Conservation (phyloP, 2,888 invertebrate genomes). For the Parascotia fuliginaria region DNA sequence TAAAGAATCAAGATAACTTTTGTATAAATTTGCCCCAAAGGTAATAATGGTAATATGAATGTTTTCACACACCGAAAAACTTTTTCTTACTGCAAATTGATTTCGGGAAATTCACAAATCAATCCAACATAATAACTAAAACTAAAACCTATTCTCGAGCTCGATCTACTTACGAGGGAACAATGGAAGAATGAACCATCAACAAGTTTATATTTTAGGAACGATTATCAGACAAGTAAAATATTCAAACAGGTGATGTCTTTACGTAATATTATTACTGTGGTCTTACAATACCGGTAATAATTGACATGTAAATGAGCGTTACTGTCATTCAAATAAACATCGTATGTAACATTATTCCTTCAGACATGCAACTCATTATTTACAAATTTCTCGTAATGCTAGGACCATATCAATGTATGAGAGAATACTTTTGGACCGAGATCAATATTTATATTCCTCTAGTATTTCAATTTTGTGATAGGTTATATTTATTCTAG, state of each 20-base stretch:
- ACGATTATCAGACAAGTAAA: slow-evolving; percentile 12
- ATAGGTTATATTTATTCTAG: slow-evolving; percentile 12
- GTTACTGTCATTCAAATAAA: slow-evolving; percentile 19
- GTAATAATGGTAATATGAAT: too few species aligned
- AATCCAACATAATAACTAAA: too few species aligned
- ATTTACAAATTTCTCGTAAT: not conserved
- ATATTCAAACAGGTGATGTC: slow-evolving; percentile 3
- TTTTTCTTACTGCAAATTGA: too few species aligned
- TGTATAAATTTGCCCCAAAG: too few species aligned
- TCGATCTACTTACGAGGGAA: slow-evolving; percentile 7
- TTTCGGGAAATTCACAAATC: too few species aligned
- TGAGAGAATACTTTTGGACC: slow-evolving; percentile 37
- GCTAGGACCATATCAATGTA: too few species aligned
- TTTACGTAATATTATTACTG: slow-evolving; percentile 17
- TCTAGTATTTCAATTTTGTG: slow-evolving; percentile 4
- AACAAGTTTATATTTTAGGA: slow-evolving; percentile 20
- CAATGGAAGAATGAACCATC: slow-evolving; percentile 19
- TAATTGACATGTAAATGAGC: slow-evolving; percentile 39
- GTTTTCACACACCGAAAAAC: too few species aligned
- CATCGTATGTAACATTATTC: slow-evolving; percentile 24
- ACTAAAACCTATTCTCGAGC: not conserved
- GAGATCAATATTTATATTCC: slow-evolving; percentile 26
- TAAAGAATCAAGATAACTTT: too few species aligned
- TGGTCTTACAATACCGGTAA: slow-evolving; percentile 31
- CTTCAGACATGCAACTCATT: slow-evolving; percentile 31